Percentiles rank a stretch among this genome's conserved stretches.
Evolutionary conservation across 1,140 invertebrate species (phyloP).

Genomic region (Drosophila punjabiensis): DNA sequence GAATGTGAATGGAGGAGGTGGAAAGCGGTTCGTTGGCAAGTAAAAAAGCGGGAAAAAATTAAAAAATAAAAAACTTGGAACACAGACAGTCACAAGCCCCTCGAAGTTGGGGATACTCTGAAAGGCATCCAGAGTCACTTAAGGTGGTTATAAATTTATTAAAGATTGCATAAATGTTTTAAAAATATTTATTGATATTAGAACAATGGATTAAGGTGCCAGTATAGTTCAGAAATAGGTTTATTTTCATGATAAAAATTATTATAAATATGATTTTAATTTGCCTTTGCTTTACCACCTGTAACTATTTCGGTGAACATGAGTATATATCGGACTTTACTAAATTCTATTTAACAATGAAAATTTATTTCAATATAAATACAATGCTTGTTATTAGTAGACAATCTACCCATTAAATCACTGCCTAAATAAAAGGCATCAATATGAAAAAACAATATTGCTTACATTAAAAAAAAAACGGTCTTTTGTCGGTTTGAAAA

Average conservation of each 20-base stretch:
- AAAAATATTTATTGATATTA: too few species aligned
- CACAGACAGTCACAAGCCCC: background rate
- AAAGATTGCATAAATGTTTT: too few species aligned
- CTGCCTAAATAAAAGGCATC: background rate
- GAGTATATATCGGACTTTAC: background rate
- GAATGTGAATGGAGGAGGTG: conserved; percentile 23
- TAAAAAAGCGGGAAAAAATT: conserved; percentile 21
- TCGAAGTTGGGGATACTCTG: conserved; percentile 6
- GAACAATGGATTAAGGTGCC: too few species aligned
- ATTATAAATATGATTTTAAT: background rate
- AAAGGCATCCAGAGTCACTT: too few species aligned
- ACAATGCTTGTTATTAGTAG: too few species aligned
- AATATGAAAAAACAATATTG: too few species aligned
- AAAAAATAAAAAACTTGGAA: conserved; percentile 1
- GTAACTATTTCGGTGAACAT: background rate
- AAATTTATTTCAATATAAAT: background rate
- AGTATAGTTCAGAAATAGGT: too few species aligned
- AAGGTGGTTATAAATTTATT: background rate
- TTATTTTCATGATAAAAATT: too few species aligned
- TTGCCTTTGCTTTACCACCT: background rate
- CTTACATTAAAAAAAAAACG: too few species aligned
- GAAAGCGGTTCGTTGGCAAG: conserved; percentile 19
- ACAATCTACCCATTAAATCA: background rate
- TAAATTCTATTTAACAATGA: background rate
- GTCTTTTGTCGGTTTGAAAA: too few species aligned